Conservation (phyloP, 2,888 invertebrate genomes). For the Xylocampa areola region DNA sequence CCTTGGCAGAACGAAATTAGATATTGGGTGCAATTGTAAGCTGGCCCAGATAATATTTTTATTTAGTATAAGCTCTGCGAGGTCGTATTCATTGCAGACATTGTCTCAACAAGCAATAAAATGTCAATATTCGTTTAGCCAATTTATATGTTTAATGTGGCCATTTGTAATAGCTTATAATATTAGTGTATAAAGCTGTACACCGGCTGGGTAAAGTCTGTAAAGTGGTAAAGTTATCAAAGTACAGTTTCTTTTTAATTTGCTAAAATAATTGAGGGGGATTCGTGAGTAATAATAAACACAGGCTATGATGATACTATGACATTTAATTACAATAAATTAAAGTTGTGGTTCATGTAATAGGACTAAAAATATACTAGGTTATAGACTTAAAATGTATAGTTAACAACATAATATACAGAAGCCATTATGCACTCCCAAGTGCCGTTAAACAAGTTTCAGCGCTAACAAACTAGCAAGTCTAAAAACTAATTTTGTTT, state of each 20-base stretch:
- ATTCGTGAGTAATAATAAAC: too few relatives aligned
- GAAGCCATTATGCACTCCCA: background rate
- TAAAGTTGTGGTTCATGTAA: too few relatives aligned
- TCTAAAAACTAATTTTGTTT: background rate
- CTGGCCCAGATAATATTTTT: constrained; percentile 51
- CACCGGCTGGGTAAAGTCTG: constrained; percentile 1
- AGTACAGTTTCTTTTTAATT: too few relatives aligned
- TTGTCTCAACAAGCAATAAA: constrained; percentile 60
- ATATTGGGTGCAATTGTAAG: constrained; percentile 59
- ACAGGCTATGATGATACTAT: too few relatives aligned
- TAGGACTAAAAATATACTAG: background rate
- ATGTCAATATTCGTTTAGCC: constrained; percentile 63
- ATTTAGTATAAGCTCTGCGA: constrained; percentile 52
- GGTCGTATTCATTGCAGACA: constrained; percentile 61
- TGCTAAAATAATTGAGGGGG: too few relatives aligned
- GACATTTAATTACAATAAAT: too few relatives aligned
- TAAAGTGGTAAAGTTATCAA: too few relatives aligned
- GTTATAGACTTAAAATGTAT: background rate
- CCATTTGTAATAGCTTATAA: constrained; percentile 14
- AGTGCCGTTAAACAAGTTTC: background rate
- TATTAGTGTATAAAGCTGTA: constrained; percentile 6
- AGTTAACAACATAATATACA: background rate
- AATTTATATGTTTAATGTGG: constrained; percentile 45
- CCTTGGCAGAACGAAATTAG: constrained; percentile 52
- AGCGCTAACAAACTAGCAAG: background rate